Percentiles rank a stretch among this genome's conserved stretches.
These are phyloP conservation scores for Coecobrya sp. DNA, from an alignment of 2,888 invertebrate species.

Conservation along the genomic window DNA sequence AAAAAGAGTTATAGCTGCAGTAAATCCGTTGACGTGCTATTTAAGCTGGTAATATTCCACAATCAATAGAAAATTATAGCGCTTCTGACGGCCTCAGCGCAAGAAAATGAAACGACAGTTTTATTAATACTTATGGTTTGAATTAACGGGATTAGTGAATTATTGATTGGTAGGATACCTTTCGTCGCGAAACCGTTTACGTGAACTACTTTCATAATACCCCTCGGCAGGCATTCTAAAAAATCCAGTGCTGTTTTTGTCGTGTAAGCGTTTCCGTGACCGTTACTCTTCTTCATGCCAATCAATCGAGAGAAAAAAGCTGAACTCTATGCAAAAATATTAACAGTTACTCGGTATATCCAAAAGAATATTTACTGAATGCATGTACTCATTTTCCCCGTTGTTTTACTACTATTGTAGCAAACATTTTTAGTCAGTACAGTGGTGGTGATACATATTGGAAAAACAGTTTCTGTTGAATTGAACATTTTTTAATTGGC, in stretches of 20 bases:
- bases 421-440: too few relatives aligned
- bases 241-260: not conserved
- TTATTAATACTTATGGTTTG: not conserved
- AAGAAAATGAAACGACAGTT: not conserved
- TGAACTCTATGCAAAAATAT: not conserved
- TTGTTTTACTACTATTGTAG: too few relatives aligned
- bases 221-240: not conserved
- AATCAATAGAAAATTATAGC: too few relatives aligned
- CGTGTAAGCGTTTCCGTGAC: constrained; percentile 3
- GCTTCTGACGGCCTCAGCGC: too few relatives aligned
- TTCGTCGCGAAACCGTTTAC: not conserved
- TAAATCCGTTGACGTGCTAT: too few relatives aligned
- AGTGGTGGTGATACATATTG: too few relatives aligned
- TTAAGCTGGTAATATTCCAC: too few relatives aligned
- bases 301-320: not conserved
- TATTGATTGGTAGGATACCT: not conserved
- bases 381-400: too few relatives aligned
- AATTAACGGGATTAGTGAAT: not conserved
- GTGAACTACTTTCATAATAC: not conserved
- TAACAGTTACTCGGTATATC: not conserved
- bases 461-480: too few relatives aligned
- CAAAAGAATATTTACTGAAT: too few relatives aligned
- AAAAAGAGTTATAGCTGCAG: too few relatives aligned
- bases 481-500: too few relatives aligned
- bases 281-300: not conserved